phyloP scores from a whole-genome alignment of 1,140 invertebrate species.

The Trichonephila inaurata region DNA sequence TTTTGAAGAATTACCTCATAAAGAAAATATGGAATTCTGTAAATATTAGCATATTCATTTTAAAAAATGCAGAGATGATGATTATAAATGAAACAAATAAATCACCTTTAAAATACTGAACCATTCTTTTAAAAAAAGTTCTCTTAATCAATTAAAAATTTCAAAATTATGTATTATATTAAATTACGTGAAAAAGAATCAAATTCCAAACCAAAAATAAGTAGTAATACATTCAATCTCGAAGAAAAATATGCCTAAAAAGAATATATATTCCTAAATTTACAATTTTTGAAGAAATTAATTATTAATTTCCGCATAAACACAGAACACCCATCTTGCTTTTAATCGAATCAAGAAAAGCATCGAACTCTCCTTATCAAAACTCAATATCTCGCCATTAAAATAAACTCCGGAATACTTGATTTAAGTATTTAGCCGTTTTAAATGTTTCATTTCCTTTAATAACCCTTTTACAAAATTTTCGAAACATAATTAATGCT shows the following conservation, averaged over 20 bases:
- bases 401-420: background rate
- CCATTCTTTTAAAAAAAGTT: too few species aligned
- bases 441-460: conserved; percentile 1
- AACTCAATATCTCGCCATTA: background rate
- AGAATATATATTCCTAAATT: background rate
- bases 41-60: too few species aligned
- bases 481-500: background rate
- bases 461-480: background rate
- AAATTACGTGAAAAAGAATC: too few species aligned
- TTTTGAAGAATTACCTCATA: too few species aligned
- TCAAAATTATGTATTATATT: too few species aligned
- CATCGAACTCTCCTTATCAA: background rate
- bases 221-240: too few species aligned
- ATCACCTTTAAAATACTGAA: too few species aligned
- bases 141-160: too few species aligned
- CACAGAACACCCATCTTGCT: background rate
- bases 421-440: background rate
- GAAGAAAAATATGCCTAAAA: background rate
- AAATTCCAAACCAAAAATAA: too few species aligned
- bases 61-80: too few species aligned
- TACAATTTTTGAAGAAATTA: background rate
- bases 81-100: too few species aligned
- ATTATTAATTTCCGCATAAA: background rate
- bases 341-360: background rate
- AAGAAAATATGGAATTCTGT: too few species aligned